Evolutionary conservation across 2,888 invertebrate genomes (phyloP).

Genomic region (Mesorhabditis belari): DNA sequence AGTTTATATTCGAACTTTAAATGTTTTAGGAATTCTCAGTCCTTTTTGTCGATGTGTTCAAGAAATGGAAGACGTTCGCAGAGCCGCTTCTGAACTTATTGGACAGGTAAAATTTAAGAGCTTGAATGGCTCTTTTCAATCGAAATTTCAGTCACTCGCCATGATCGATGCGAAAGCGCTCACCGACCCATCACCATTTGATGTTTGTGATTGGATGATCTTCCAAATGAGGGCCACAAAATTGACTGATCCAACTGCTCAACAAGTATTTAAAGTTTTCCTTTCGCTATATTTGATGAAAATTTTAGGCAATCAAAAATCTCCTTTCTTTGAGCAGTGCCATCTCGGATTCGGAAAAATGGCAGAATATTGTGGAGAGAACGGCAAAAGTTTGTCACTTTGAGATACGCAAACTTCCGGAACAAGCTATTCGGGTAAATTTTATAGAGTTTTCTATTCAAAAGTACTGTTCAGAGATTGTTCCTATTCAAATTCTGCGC

Average conservation of each 20-base stretch:
- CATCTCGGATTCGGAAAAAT: slow-evolving; percentile 11
- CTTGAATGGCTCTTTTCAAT: neutral
- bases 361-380: slow-evolving; percentile 13
- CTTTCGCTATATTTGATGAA: neutral
- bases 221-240: slow-evolving; percentile 21
- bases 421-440: slow-evolving; percentile 20
- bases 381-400: slow-evolving; percentile 27
- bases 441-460: neutral
- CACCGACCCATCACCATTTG: slow-evolving; percentile 1
- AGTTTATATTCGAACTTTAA: neutral
- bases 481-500: slow-evolving; percentile 39
- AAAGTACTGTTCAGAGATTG: slow-evolving; percentile 29
- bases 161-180: neutral
- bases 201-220: slow-evolving; percentile 19
- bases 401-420: slow-evolving; percentile 28
- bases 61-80: slow-evolving; percentile 12
- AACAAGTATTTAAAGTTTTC: slow-evolving; percentile 19
- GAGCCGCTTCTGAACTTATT: slow-evolving; percentile 23
- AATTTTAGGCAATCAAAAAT: slow-evolving; percentile 23
- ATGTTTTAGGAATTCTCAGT: slow-evolving; percentile 5
- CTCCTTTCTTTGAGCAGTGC: slow-evolving; percentile 17
- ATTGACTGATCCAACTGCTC: slow-evolving; percentile 16
- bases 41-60: slow-evolving; percentile 19
- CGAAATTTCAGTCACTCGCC: slow-evolving; percentile 1
- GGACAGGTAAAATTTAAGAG: slow-evolving; percentile 16